phyloP scores from a whole-genome alignment of 2,113 vertebrate species.

The Asarcornis scutulata region DNA sequence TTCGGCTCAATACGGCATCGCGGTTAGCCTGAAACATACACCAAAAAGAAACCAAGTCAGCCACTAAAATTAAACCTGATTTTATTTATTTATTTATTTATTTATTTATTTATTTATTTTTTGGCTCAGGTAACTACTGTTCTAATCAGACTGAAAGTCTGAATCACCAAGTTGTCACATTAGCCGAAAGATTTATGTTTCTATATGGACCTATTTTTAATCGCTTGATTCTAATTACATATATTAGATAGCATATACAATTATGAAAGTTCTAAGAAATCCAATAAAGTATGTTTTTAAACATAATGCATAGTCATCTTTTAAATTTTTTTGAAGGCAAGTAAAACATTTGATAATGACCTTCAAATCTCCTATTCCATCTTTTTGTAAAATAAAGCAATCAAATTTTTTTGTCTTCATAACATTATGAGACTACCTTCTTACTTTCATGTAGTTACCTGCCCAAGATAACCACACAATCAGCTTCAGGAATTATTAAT shows the following conservation, averaged over 20 bases:
- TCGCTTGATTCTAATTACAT: background rate
- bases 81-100: background rate
- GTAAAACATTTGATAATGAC: background rate
- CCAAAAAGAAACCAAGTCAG: background rate
- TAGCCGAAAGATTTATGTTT: background rate
- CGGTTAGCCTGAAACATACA: slow-evolving; percentile 88
- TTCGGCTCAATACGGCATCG: slow-evolving; percentile 95
- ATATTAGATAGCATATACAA: background rate
- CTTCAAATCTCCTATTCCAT: background rate
- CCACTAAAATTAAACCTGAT: accelerated
- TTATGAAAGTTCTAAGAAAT: background rate
- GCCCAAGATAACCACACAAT: background rate
- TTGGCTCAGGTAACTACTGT: background rate
- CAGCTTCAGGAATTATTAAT: background rate
- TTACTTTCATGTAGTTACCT: background rate
- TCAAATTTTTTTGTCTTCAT: background rate
- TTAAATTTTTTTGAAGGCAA: background rate
- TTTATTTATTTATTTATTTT: background rate
- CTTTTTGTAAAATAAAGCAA: background rate
- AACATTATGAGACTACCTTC: background rate
- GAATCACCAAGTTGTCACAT: background rate
- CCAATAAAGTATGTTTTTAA: background rate
- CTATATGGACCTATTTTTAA: background rate
- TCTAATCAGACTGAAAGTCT: background rate
- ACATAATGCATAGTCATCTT: background rate